Evolutionary conservation across 2,888 invertebrate genomes (phyloP).

Genomic region (Lepidocyrtoides sp.): DNA sequence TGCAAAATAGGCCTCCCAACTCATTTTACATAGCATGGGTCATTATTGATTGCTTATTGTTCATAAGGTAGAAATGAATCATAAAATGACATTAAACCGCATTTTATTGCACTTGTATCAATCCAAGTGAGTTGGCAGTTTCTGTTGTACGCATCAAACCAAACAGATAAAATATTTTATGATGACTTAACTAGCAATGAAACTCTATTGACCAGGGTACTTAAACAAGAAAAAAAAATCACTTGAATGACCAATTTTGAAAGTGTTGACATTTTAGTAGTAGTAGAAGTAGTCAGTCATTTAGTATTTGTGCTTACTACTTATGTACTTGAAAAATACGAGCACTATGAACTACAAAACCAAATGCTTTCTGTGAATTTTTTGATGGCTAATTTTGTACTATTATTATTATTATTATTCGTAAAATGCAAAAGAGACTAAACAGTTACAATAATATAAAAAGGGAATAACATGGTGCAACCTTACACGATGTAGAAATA

Average conservation of each 20-base stretch:
- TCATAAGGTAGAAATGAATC: no score
- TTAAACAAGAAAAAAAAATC: background rate
- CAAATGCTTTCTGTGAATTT: background rate
- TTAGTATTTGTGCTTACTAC: background rate
- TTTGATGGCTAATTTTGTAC: background rate
- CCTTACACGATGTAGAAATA: conserved; percentile 34
- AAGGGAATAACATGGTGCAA: conserved; percentile 21
- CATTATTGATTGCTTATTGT: no score
- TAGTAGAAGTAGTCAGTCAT: no score
- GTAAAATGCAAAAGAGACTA: conserved; percentile 11
- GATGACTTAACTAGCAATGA: background rate
- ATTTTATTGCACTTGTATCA: no score
- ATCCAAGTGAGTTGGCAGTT: background rate
- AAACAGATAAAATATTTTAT: background rate
- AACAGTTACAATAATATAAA: conserved; percentile 4
- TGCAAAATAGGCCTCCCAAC: no score
- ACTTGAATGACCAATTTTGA: background rate
- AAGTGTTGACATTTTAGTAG: background rate
- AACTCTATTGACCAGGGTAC: background rate
- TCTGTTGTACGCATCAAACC: background rate
- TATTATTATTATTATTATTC: conserved; percentile 22
- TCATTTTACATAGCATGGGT: no score
- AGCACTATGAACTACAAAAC: conserved; percentile 1
- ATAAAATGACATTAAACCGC: no score
- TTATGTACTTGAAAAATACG: background rate